Base-by-base conservation (phyloP, 2,888 invertebrate species). In the Ophion obscuratus region DNA sequence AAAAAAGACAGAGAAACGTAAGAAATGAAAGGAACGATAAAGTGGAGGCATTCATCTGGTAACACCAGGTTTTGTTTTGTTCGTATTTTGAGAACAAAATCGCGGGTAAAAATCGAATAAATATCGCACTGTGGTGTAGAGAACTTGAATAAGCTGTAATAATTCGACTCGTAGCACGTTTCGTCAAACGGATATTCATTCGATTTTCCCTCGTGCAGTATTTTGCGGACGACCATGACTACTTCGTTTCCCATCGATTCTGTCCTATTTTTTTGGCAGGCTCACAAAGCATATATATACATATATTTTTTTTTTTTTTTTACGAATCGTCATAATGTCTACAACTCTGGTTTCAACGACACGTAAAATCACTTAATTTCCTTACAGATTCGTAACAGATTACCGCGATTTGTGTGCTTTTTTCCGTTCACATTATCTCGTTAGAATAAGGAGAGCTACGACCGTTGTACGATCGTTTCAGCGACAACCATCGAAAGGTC, bases 231-330 rank as follows among this genome's bases (percentile, higher is more conserved):
- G 59, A 27, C 74, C 57, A 64, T 47, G 27, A 14, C 44, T 57
- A 67, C 61, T 10, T 81, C 62, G 53, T 36, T 47, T 57, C n/a
- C 64, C 59, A 57, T 71, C 40, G 40, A 27, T 75, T 84, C 27
- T 64, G 53, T 67, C 73, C 53, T 59, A 79, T 73, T 73, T 79
- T 84, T 77, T 67, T 31, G 47, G 82, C 62, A 27, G 20, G 36
- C 53, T 59, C 27, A 14, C 20, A 62, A 57, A 4, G n/a, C 14
- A 70, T 61, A 31, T 17, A 24, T 44, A 36, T 47, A 17, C n/a
- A n/a, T n/a, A n/a, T n/a, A n/a, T n/a, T n/a, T n/a, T n/a, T n/a
- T n/a, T 14, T 73, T 81, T 62, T 24, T 31, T 44, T 62, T 40
- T 3, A 44, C 66, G 27, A 14, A 67, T 61, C 67, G 36, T 57